Conservation (phyloP, 2,113 vertebrate genomes). For the Prolemur simus region DNA sequence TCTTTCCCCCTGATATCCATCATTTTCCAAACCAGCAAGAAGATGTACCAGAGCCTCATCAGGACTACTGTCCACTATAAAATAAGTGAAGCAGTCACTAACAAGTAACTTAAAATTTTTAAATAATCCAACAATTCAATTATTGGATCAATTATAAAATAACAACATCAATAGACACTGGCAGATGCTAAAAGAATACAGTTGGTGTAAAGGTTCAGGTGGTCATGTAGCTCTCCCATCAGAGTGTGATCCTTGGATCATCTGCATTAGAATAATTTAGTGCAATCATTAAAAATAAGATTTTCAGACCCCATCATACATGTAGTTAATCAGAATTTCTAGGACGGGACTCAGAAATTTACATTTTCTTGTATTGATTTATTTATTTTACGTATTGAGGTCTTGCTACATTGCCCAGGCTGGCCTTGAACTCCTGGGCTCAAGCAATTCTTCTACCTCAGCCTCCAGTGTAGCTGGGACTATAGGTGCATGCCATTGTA, state of each 20-base stretch:
- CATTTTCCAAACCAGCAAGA: constrained; percentile 93
- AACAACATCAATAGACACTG: neutral
- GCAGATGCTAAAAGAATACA: neutral
- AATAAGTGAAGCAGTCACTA: constrained; percentile 67
- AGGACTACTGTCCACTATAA: constrained; percentile 88
- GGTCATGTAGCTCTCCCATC: neutral
- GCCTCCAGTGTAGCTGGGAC: neutral
- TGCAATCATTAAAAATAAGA: constrained; percentile 23
- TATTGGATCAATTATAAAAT: neutral
- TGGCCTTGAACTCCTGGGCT: neutral
- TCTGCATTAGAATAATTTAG: neutral
- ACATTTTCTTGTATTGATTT: neutral
- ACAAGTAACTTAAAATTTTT: constrained; percentile 53
- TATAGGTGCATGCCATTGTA: neutral
- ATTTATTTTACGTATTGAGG: neutral
- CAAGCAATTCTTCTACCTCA: neutral
- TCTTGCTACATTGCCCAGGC: neutral
- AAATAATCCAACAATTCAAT: constrained; percentile 12
- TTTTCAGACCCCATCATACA: neutral
- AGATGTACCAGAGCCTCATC: constrained; percentile 93
- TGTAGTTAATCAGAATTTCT: neutral
- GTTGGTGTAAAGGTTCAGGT: neutral
- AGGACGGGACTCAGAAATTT: neutral
- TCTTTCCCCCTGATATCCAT: constrained; percentile 87
- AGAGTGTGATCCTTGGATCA: neutral